Conservation (phyloP, 2,113 vertebrate genomes). For the Sigmodon hispidus region DNA sequence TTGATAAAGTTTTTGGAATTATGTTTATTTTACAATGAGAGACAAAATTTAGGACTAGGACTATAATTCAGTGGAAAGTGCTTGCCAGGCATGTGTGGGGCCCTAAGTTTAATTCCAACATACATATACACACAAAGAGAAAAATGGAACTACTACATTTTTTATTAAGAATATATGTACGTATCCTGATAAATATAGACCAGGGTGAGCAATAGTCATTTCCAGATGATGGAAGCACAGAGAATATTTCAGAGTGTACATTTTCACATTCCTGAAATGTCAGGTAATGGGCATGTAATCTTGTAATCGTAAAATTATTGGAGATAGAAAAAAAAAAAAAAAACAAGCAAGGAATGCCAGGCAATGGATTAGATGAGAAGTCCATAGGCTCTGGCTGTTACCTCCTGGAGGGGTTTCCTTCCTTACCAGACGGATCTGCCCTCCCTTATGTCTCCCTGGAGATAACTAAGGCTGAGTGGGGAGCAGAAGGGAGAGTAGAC, state of each 20-base stretch:
- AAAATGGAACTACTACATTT: not conserved
- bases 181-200: not conserved
- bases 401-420: not conserved
- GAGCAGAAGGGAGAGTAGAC: not conserved
- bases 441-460: not conserved
- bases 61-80: not conserved
- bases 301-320: slow-evolving; percentile 58
- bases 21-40: slow-evolving; percentile 14
- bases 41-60: not conserved
- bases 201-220: not conserved
- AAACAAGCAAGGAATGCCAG: not conserved
- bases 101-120: not conserved
- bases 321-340: slow-evolving; percentile 36
- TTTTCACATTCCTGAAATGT: slow-evolving; percentile 17
- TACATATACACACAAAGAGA: not conserved
- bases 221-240: not conserved
- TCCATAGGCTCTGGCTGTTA: not conserved
- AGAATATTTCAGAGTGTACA: not conserved
- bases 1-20: not conserved
- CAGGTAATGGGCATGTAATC: slow-evolving; percentile 27
- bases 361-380: slow-evolving; percentile 30
- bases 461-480: not conserved
- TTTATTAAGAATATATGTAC: not conserved
- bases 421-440: not conserved
- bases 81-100: not conserved